phyloP scores from a whole-genome alignment of 2,113 vertebrate species.

The Myotis yumanensis region DNA sequence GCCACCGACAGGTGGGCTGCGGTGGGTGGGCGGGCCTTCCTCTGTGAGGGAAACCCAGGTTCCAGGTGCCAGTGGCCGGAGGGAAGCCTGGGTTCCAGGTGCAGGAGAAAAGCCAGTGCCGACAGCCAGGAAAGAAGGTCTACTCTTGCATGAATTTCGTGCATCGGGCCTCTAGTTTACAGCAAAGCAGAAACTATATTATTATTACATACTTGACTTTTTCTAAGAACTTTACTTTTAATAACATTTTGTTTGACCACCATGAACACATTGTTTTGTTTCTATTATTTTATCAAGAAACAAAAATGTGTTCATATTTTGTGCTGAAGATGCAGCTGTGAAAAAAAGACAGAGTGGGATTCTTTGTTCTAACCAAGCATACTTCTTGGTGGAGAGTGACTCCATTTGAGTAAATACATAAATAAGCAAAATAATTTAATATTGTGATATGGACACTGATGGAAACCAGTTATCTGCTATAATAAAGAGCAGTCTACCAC shows the following conservation, averaged over 20 bases:
- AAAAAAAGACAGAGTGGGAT: neutral
- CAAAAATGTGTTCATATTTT: neutral
- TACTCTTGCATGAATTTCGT: no score
- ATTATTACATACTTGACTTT: neutral
- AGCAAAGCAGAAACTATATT: neutral
- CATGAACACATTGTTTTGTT: neutral
- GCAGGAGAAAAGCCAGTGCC: no score
- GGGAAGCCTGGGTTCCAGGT: no score
- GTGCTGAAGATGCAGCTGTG: neutral
- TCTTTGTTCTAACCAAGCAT: neutral
- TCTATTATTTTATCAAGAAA: neutral
- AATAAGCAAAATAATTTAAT: neutral
- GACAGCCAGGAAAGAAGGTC: no score
- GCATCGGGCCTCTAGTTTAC: neutral
- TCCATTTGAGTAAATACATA: neutral
- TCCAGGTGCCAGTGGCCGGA: no score
- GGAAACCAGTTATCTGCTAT: neutral
- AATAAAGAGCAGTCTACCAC: neutral
- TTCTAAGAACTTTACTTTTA: neutral
- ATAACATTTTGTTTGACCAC: neutral
- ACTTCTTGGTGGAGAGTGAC: neutral
- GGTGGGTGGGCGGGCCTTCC: no score
- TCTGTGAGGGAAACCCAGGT: no score
- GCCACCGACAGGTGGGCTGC: accelerated
- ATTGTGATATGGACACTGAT: neutral